Evolutionary conservation across 2,797 vertebrate genomes (phyloP), one percentile per base, ranked within the genome.

Genomic region (Tinamus major): DNA sequence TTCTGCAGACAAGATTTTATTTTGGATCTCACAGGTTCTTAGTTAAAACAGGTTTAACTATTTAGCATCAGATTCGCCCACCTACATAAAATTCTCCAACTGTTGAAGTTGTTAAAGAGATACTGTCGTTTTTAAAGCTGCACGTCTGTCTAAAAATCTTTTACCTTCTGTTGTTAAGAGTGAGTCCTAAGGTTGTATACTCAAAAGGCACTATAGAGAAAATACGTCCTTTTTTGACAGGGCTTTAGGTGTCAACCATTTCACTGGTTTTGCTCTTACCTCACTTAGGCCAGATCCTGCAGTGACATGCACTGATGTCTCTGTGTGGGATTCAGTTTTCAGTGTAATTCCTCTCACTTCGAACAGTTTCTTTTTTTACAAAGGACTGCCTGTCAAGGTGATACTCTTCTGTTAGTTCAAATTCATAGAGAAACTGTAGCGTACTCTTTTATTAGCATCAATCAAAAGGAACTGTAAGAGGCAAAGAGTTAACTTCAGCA

Each of bases 1-100:
- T 81, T 72, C 59, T 33, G 23, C 35, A 63, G 26, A 46, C 27
- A 91, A n/a, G 59, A 67, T 64, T 89, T 91, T 94, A 87, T 95
- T 94, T 95, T 85, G 63, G 74, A 93, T 93, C 56, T 85, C 89
- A 94, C 67, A 94, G 87, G 56, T 79, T 82, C 71, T 84, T 79
- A 58, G 42, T 79, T 87, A 89, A 81, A 94, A 88, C 44, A 86
- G 68, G 26, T 93, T 95, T 96, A 96, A 95, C 93, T 93, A 39
- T 95, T 96, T 94, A 92, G 48, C 87, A 86, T 95, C 85, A 88
- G 37, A 67, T 67, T 69, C 83, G 68, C 29, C 87, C 89, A 92
- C 93, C 85, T 92, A 95, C 85, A 84, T 78, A 93, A 94, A 95
- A 64, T 20, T 33, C 65, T 85, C 74, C 87, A 94, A 90, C 61